Evolutionary conservation across 1,140 invertebrate species (phyloP), one percentile per base, ranked within the genome.

Genomic region (Mercenaria mercenaria): DNA sequence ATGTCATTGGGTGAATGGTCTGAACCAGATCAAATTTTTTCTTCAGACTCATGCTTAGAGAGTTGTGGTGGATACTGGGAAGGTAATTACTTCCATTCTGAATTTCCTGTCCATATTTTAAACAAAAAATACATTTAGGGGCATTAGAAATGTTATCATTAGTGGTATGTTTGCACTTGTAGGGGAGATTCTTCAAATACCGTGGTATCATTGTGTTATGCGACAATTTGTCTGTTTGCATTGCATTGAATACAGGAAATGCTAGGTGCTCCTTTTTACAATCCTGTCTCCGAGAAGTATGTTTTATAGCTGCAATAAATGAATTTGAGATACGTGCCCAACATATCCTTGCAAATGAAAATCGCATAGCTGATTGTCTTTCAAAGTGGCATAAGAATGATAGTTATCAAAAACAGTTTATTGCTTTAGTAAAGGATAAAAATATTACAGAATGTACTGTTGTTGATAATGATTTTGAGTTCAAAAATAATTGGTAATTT

Each of bases 31-130:
- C 41, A 52, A 6, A 39, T 69, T 47, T 81, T 82, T 88, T 69
- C 61, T 13, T 81, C n/a, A n/a, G n/a, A n/a, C n/a, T n/a, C n/a
- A n/a, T n/a, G n/a, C n/a, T n/a, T n/a, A n/a, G n/a, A n/a, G n/a
- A n/a, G n/a, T n/a, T n/a, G n/a, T n/a, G n/a, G n/a, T n/a, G n/a
- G n/a, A n/a, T n/a, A n/a, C n/a, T 41, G 20, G 47, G 37, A 26
- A 59, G 29, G 50, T 61, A 26, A 56, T 0, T 89, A 47, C 74
- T 56, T 82, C 74, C 47, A 72, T 81, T 6, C 32, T 20, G 13
- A 15, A 37, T 88, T 88, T 72, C 77, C 86, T 34, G 0, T 20
- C n/a, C 32, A 50, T 69, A 81, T 88, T 50, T 29, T 41, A 23
- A 81, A n/a, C 26, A 56, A 43, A 43, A 88, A 2, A 26, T 80